Evolutionary conservation across 2,888 invertebrate species (phyloP), one percentile per base, ranked within the genome.

Genomic region (Cosmorhoe ocellata): DNA sequence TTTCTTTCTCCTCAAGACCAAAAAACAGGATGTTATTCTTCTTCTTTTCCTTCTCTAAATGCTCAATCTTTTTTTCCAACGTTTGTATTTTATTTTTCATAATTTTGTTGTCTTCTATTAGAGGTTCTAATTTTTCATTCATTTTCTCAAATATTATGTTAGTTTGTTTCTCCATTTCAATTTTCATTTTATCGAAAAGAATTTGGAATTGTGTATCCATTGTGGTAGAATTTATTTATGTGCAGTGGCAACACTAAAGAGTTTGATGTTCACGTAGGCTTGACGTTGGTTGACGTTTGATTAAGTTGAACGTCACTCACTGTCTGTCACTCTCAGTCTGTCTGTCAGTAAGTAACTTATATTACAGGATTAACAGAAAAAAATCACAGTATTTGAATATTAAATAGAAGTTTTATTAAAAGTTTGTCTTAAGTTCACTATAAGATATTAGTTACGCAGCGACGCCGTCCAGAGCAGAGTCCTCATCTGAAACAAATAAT

Each of bases 401-500:
- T 40, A 38, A 32, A 34, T 43, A 39, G 0, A 43, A 38, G 47
- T 43, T 51, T 52, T 39, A 47, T 52, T 57, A 44, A 50, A 54
- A 52, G 59, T 61, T 61, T 59, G 33, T 48, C 38, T 40, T 58
- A 51, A 51, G 28, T 45, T 49, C 34, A 41, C 50, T 58, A 56
- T 31, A 32, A 11, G 7, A 39, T 18, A 7, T 31, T 28, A 37
- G 31, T 44, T 74, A 84, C 33, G 84, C 84, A 0, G 84, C 83
- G 1, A 83, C 81, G 1, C 81, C 81, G 9, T 84, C 84, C 45
- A 71, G 79, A 0, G 39, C 36, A 1, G 51, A 61, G 0, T 82
- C 84, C 0, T 84, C 84, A 9, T 84, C 84, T 84, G 81, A 3
- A 79, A 79, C 34, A 55, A 56, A 55, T 31, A n/a, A 30, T 40